Percentiles rank a stretch among this genome's conserved stretches.
Conservation (phyloP, 2,113 vertebrate species). For the Embiotoca jacksoni region DNA sequence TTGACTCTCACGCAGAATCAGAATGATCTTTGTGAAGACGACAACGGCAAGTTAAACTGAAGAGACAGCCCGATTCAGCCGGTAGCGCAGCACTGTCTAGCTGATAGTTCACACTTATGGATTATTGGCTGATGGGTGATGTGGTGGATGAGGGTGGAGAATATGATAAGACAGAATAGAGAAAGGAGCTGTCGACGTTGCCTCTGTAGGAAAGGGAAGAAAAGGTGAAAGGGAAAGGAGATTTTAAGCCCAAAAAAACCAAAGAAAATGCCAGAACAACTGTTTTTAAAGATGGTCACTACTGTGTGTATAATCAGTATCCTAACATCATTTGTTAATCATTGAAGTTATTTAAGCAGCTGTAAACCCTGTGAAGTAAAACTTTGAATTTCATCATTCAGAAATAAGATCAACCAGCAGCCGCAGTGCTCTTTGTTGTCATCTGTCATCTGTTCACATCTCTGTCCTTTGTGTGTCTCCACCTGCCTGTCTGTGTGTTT, state of each 20-base stretch:
- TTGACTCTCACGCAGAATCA: constrained; percentile 18
- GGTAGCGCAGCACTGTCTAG: constrained; percentile 34
- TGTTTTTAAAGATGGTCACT: too few species aligned
- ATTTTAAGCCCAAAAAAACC: too few species aligned
- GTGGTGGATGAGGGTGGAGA: constrained; percentile 9
- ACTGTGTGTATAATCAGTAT: too few species aligned
- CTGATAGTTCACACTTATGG: constrained; percentile 42
- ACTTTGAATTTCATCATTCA: constrained; percentile 7
- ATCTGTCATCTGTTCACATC: constrained; percentile 28
- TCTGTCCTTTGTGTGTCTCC: constrained; percentile 6
- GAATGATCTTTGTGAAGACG: constrained; percentile 25
- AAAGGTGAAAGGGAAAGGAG: background rate
- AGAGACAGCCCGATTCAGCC: constrained; percentile 9
- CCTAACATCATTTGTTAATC: background rate
- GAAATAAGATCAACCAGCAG: background rate
- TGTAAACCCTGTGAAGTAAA: background rate
- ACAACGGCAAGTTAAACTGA: constrained; percentile 21
- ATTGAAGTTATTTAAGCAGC: background rate
- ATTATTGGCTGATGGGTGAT: constrained; percentile 45
- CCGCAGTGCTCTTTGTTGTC: background rate
- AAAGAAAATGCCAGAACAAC: background rate
- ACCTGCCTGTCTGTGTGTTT: constrained; percentile 7
- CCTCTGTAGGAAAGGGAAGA: background rate
- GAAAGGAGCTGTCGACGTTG: background rate
- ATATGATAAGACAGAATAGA: constrained; percentile 9